Evolutionary conservation across 2,797 vertebrate species (phyloP).

Genomic region (Naso thynnoides): DNA sequence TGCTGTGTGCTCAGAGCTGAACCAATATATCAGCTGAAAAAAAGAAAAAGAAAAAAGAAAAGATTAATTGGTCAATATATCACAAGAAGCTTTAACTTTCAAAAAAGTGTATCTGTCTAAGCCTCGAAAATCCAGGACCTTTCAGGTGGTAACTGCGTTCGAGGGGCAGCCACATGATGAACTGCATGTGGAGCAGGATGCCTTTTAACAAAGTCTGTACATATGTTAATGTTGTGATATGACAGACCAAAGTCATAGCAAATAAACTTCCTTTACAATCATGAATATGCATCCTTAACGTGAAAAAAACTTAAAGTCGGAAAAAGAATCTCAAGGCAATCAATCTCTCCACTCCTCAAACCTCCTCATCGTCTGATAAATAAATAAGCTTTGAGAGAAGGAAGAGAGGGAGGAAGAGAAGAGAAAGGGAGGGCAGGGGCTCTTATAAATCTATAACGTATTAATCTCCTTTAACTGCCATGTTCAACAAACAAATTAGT

Average conservation of each 20-base stretch:
- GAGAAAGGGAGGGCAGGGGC: constrained; percentile 19
- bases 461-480: constrained; percentile 85
- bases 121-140: no score
- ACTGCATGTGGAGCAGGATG: background rate
- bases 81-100: no score
- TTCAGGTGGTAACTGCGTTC: background rate
- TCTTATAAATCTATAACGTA: constrained; percentile 79
- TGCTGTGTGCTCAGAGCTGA: background rate
- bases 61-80: background rate
- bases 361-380: constrained; percentile 45
- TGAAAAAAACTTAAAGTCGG: background rate
- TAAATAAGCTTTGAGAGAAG: constrained; percentile 49
- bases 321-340: background rate
- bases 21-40: background rate
- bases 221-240: background rate
- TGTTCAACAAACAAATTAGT: constrained; percentile 87
- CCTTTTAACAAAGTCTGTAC: background rate
- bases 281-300: background rate
- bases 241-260: no score
- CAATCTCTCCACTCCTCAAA: constrained; percentile 16
- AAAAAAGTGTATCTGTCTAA: background rate
- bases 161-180: background rate
- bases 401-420: constrained; percentile 23
- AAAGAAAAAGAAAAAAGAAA: no score
- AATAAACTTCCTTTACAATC: background rate